Percentiles rank a stretch among this genome's conserved stretches.
Conservation (phyloP, 2,797 vertebrate genomes). For the Pelobates cultripes region DNA sequence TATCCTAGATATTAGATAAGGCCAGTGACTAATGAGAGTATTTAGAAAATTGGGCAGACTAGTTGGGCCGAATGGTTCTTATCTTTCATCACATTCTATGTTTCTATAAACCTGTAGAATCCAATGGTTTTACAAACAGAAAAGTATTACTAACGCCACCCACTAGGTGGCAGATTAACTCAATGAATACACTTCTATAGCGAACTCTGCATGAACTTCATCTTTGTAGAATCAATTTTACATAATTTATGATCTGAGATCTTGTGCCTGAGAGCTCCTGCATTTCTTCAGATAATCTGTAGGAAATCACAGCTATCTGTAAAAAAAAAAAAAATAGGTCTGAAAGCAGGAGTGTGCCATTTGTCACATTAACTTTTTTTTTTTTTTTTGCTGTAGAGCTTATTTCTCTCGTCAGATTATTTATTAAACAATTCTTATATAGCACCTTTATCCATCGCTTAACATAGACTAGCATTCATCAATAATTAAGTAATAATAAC, state of each 20-base stretch:
- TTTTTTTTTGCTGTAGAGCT: neutral
- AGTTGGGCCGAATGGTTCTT: no score
- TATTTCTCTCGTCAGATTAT: no score
- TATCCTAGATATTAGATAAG: no score
- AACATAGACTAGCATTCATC: no score
- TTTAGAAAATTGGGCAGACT: no score
- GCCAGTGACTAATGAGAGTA: no score
- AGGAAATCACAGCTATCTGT: constrained; percentile 19
- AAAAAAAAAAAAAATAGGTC: neutral
- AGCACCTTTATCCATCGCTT: no score
- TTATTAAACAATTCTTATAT: no score
- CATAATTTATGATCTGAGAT: constrained; percentile 48
- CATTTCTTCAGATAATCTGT: constrained; percentile 25
- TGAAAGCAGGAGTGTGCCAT: neutral
- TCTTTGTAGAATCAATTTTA: constrained; percentile 40
- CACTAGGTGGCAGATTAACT: constrained; percentile 29
- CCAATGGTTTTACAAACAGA: no score
- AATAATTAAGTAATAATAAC: no score
- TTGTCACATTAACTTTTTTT: neutral
- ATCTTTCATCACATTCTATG: no score
- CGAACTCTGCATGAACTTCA: constrained; percentile 47
- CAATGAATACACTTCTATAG: neutral
- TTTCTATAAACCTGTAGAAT: no score
- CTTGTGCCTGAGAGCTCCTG: constrained; percentile 1
- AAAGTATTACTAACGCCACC: neutral